Percentiles rank a stretch among this genome's conserved stretches.
phyloP scores from a whole-genome alignment of 2,797 vertebrate genomes.

The Cottoperca gobio region DNA sequence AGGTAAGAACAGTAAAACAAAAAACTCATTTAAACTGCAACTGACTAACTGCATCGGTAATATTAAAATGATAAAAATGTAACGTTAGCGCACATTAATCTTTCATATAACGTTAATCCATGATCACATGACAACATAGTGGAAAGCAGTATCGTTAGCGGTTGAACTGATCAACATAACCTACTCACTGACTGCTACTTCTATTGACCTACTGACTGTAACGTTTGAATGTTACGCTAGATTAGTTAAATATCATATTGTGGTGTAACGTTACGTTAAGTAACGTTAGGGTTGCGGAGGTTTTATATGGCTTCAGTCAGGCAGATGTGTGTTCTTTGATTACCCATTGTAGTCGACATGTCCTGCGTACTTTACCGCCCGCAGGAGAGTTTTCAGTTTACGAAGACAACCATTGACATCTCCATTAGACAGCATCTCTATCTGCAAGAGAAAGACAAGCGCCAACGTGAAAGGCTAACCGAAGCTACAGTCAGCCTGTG shows the following conservation, averaged over 20 bases:
- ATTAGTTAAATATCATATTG: neutral
- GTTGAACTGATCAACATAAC: no score
- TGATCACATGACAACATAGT: neutral
- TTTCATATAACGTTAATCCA: no score
- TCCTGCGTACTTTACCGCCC: slow-evolving; percentile 88
- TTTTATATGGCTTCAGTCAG: neutral
- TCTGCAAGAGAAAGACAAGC: neutral
- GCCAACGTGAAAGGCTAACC: neutral
- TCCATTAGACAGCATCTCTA: slow-evolving; percentile 86
- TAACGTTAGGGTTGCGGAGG: neutral
- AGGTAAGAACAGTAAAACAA: no score
- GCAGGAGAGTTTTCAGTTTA: slow-evolving; percentile 90
- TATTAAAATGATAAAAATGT: no score
- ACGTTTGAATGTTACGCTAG: neutral
- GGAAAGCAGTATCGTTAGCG: neutral
- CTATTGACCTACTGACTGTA: no score
- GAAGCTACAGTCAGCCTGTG: neutral
- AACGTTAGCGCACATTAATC: neutral
- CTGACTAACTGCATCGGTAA: neutral
- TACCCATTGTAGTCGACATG: slow-evolving; percentile 90
- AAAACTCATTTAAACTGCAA: no score
- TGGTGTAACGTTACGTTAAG: neutral
- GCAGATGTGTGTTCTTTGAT: neutral
- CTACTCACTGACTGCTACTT: neutral
- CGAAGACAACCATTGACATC: slow-evolving; percentile 91